Evolutionary conservation across 1,140 invertebrate species (phyloP).

Genomic region (Anadara kagoshimensis): DNA sequence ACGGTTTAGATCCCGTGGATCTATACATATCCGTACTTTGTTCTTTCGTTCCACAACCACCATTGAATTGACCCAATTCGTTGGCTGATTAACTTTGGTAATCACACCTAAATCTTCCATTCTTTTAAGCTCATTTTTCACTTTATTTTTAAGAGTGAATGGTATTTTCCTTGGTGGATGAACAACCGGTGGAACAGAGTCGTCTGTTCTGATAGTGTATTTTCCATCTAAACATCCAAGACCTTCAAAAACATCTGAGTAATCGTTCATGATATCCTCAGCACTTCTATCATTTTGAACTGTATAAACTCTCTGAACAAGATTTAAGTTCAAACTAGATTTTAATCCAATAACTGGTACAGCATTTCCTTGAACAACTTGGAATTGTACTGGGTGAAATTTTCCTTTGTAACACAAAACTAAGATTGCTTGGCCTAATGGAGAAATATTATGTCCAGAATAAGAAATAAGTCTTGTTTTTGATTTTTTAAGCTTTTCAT

Average conservation of each 20-base stretch:
- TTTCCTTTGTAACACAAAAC: not conserved
- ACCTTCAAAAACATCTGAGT: slow-evolving; percentile 35
- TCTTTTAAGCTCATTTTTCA: slow-evolving; percentile 32
- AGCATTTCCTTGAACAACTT: not conserved
- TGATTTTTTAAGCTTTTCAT: not conserved
- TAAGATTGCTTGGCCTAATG: not conserved
- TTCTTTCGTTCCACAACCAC: slow-evolving; percentile 72
- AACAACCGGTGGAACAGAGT: slow-evolving; percentile 36
- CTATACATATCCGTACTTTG: slow-evolving; percentile 44
- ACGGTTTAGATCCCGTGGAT: slow-evolving; percentile 32
- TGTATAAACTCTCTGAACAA: slow-evolving; percentile 5
- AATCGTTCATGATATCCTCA: slow-evolving; percentile 8
- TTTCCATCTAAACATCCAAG: slow-evolving; percentile 28
- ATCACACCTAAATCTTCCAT: slow-evolving; percentile 39
- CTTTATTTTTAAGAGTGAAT: slow-evolving; percentile 35
- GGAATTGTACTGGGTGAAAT: not conserved
- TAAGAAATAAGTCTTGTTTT: slow-evolving; percentile 1
- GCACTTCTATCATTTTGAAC: not conserved
- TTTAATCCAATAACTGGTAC: not conserved
- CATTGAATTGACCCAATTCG: slow-evolving; percentile 74
- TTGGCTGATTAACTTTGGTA: slow-evolving; percentile 55
- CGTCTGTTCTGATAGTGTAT: slow-evolving; percentile 53
- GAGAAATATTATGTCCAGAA: slow-evolving; percentile 7
- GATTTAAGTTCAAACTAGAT: not conserved
- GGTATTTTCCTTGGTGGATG: slow-evolving; percentile 55